Conservation (phyloP, 2,113 vertebrate genomes). For the Mohoua ochrocephala region DNA sequence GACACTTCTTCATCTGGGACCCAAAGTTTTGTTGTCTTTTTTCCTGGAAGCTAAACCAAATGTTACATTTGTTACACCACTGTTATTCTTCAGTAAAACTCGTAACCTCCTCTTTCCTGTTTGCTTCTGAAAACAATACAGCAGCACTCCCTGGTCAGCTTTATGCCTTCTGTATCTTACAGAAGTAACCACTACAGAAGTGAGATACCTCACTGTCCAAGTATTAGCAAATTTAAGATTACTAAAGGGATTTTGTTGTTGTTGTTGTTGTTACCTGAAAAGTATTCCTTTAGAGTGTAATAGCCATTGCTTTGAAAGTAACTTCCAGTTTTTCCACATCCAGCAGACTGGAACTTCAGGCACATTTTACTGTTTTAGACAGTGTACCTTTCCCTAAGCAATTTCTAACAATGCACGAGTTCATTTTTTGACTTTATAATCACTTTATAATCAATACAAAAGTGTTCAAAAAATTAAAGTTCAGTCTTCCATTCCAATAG, state of each 20-base stretch:
- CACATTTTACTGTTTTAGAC: not conserved
- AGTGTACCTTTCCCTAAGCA: not conserved
- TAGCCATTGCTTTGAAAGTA: not conserved
- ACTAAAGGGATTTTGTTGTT: not conserved
- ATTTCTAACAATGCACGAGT: not conserved
- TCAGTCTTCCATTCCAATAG: not conserved
- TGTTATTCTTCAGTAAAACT: not conserved
- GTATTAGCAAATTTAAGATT: not conserved
- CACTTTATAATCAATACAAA: not conserved
- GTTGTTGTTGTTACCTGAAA: not conserved
- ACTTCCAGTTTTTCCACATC: not conserved
- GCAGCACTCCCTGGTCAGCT: not conserved
- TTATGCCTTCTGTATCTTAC: not conserved
- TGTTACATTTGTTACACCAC: not conserved
- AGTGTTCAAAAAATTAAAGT: not conserved
- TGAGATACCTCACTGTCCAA: not conserved
- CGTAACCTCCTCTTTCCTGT: not conserved
- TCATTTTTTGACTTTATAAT: not conserved
- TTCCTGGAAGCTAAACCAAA: slow-evolving; percentile 87
- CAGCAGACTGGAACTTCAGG: not conserved
- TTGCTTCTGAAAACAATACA: not conserved
- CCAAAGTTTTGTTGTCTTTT: slow-evolving; percentile 99
- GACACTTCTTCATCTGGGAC: slow-evolving; percentile 97
- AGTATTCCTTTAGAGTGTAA: not conserved
- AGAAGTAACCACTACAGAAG: not conserved